Percentiles rank a stretch among this genome's conserved stretches.
These are phyloP conservation scores for Anoplolepis gracilipes DNA, from an alignment of 1,140 invertebrate species.

Conservation along the genomic window DNA sequence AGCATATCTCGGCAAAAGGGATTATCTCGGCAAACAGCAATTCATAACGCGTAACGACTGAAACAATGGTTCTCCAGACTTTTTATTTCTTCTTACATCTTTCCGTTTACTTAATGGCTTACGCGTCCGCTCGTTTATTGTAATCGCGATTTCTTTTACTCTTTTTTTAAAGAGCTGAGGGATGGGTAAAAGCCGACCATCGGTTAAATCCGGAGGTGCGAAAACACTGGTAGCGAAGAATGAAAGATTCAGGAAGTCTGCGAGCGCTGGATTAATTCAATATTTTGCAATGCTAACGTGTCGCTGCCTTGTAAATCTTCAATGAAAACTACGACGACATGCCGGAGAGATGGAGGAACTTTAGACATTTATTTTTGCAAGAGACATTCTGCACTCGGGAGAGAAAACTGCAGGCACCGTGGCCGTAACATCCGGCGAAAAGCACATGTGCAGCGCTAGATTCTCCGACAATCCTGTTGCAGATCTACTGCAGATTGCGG, in stretches of 20 bases:
- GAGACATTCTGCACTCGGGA: constrained; percentile 34
- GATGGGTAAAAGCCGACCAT: constrained; percentile 7
- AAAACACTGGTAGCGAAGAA: constrained; percentile 57
- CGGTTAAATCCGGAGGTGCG: constrained; percentile 56
- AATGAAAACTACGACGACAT: constrained; percentile 60
- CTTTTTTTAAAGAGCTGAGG: not conserved
- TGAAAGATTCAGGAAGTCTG: constrained; percentile 66
- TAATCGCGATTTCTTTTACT: constrained; percentile 41
- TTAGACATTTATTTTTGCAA: constrained; percentile 59
- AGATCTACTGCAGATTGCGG: constrained; percentile 43
- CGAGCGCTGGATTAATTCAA: constrained; percentile 66
- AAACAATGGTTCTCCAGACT: not conserved
- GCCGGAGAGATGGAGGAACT: constrained; percentile 27
- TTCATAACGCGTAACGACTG: constrained; percentile 35
- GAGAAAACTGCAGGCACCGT: constrained; percentile 1
- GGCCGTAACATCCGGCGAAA: constrained; percentile 49
- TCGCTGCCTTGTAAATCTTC: constrained; percentile 54
- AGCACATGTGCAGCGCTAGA: constrained; percentile 49
- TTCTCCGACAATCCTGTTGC: not conserved
- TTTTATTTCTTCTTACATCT: not conserved
- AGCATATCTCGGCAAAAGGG: not conserved
- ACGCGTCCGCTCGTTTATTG: constrained; percentile 40
- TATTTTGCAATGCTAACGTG: constrained; percentile 72
- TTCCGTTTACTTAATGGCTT: constrained; percentile 31
- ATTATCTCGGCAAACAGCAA: constrained; percentile 33